These are phyloP conservation scores for Oncorhynchus kisutch DNA, from an alignment of 2,113 vertebrate genomes.

Conservation along the genomic window DNA sequence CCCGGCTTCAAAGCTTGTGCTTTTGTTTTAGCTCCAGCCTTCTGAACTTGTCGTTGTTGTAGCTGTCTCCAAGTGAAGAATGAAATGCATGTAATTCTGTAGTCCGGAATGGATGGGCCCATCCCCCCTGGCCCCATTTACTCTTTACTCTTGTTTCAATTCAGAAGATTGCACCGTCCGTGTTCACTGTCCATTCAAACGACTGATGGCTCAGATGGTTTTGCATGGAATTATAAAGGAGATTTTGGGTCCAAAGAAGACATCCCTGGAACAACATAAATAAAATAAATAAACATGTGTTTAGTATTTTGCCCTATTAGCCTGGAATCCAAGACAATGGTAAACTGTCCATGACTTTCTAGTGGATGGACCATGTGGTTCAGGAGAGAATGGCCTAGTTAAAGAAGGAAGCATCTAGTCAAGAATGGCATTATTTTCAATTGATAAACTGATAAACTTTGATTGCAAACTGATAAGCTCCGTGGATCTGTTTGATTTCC, in stretches of 20 bases:
- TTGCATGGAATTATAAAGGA: constrained; percentile 82
- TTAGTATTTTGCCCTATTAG: neutral
- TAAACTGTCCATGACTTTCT: too few relatives aligned
- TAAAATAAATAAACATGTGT: neutral
- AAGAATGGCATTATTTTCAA: too few relatives aligned
- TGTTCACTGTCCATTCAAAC: neutral
- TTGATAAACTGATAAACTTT: too few relatives aligned
- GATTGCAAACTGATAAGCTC: too few relatives aligned
- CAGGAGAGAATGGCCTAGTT: too few relatives aligned
- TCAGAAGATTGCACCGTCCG: neutral
- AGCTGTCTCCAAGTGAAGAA: neutral
- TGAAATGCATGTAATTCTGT: neutral
- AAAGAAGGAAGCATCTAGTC: too few relatives aligned
- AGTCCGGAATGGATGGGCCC: neutral
- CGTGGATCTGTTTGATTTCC: too few relatives aligned
- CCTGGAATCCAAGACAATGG: too few relatives aligned
- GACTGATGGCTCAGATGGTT: constrained; percentile 28
- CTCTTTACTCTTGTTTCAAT: neutral
- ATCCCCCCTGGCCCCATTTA: neutral
- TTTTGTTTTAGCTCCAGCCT: neutral
- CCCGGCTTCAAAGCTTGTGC: neutral
- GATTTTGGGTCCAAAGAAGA: constrained; percentile 83
- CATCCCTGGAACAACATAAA: constrained; percentile 71
- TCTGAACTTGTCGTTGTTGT: neutral
- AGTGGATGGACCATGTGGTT: too few relatives aligned